phyloP scores from a whole-genome alignment of 2,797 vertebrate species.

The Amazona ochrocephala region DNA sequence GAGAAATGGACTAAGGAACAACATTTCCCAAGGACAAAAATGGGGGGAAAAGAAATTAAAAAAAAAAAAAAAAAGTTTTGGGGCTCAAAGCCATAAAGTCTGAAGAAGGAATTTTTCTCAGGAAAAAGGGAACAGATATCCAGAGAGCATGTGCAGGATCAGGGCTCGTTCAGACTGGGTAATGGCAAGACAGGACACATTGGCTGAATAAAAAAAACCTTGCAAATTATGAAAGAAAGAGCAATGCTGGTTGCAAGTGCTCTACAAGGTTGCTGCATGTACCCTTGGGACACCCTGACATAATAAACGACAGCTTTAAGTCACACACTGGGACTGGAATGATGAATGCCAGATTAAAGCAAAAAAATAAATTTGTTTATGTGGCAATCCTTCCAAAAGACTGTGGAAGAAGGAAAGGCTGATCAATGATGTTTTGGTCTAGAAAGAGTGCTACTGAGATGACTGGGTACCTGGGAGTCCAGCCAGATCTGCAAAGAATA shows the following conservation, averaged over 20 bases:
- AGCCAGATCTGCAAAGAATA: not conserved
- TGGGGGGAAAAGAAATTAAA: too few relatives aligned
- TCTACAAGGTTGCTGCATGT: fast-evolving
- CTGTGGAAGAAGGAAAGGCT: not conserved
- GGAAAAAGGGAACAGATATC: not conserved
- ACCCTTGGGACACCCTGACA: not conserved
- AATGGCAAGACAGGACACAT: not conserved
- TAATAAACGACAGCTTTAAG: not conserved
- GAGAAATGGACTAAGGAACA: not conserved
- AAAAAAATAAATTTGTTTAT: not conserved
- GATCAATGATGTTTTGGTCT: not conserved
- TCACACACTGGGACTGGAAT: not conserved
- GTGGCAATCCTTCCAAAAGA: not conserved
- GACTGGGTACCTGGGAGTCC: not conserved
- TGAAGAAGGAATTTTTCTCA: not conserved
- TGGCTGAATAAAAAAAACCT: not conserved
- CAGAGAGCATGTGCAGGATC: not conserved
- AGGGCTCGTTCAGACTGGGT: fast-evolving
- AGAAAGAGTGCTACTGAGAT: not conserved
- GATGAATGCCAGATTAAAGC: not conserved
- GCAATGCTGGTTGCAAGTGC: not conserved
- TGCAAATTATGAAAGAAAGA: not conserved
- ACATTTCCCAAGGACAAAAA: not conserved
- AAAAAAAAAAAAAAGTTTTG: not conserved
- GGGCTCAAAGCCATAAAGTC: not conserved